Conservation (phyloP, 1,140 invertebrate species). For the Aphelinus atriplicis region DNA sequence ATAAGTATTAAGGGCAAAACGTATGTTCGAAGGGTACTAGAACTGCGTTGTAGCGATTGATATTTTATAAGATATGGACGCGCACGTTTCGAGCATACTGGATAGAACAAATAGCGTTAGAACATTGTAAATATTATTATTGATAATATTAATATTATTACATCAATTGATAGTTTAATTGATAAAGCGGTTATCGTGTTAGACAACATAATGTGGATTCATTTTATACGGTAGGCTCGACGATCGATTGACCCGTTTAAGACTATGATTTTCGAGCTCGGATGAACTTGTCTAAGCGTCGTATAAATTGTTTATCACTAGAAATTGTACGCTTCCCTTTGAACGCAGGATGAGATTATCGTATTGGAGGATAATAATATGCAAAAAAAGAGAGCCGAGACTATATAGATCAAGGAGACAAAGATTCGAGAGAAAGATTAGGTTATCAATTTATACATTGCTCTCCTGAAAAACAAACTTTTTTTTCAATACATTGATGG, state of each 20-base stretch:
- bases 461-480: slow-evolving; percentile 28
- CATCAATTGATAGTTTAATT: slow-evolving; percentile 58
- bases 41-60: slow-evolving; percentile 28
- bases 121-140: slow-evolving; percentile 61
- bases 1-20: slow-evolving; percentile 14
- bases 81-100: slow-evolving; percentile 49
- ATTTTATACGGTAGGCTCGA: slow-evolving; percentile 51
- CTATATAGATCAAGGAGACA: slow-evolving; percentile 23
- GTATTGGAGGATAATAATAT: slow-evolving; percentile 3
- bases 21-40: slow-evolving; percentile 11
- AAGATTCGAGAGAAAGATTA: slow-evolving; percentile 33
- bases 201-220: slow-evolving; percentile 55
- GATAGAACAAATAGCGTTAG: slow-evolving; percentile 52
- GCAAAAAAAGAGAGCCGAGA: slow-evolving; percentile 14
- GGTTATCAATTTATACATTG: slow-evolving; percentile 12
- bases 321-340: slow-evolving; percentile 31
- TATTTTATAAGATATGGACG: slow-evolving; percentile 52
- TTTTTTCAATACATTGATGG: slow-evolving; percentile 44
- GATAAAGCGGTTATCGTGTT: slow-evolving; percentile 56
- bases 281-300: slow-evolving; percentile 35
- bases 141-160: slow-evolving; percentile 58
- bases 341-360: slow-evolving; percentile 6
- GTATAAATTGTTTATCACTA: slow-evolving; percentile 30
- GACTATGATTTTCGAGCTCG: slow-evolving; percentile 39
- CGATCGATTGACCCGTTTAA: slow-evolving; percentile 44